Conservation (phyloP, 2,888 invertebrate species). For the Ischnura elegans region DNA sequence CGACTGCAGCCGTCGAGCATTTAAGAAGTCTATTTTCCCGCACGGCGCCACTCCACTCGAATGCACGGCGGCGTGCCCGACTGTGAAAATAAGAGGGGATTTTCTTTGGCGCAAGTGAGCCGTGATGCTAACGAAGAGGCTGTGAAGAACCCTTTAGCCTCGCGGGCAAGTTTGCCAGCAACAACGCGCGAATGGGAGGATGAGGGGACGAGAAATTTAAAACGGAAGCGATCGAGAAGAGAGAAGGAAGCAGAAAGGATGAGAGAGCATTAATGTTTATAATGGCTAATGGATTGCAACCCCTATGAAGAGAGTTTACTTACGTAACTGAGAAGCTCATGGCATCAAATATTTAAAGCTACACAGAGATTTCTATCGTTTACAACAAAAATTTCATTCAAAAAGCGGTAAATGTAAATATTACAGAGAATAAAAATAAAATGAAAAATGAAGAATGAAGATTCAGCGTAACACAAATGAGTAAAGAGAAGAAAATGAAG, state of each 20-base stretch:
- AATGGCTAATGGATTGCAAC: too few species aligned
- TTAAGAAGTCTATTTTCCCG: conserved; percentile 10
- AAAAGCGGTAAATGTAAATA: too few species aligned
- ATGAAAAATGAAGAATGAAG: too few species aligned
- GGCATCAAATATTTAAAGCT: too few species aligned
- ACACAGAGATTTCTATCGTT: too few species aligned
- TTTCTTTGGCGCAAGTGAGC: conserved; percentile 20
- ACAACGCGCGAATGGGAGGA: neutral
- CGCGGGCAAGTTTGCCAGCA: neutral
- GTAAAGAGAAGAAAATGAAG: too few species aligned
- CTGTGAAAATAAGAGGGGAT: neutral
- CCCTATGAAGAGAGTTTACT: too few species aligned
- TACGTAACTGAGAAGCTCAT: too few species aligned
- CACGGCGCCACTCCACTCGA: conserved; percentile 14
- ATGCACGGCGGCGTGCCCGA: neutral
- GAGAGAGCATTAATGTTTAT: too few species aligned
- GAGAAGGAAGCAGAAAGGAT: neutral
- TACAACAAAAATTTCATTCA: too few species aligned
- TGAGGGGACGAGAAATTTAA: neutral
- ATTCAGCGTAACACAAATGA: too few species aligned
- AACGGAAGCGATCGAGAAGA: conserved; percentile 22
- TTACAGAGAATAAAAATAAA: too few species aligned
- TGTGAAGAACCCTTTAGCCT: neutral
- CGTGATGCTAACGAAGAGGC: conserved; percentile 18
- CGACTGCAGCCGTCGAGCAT: neutral